Base-by-base conservation (phyloP, 92 coral and sea anemone species). In the Umimayanthus chanpuru region DNA sequence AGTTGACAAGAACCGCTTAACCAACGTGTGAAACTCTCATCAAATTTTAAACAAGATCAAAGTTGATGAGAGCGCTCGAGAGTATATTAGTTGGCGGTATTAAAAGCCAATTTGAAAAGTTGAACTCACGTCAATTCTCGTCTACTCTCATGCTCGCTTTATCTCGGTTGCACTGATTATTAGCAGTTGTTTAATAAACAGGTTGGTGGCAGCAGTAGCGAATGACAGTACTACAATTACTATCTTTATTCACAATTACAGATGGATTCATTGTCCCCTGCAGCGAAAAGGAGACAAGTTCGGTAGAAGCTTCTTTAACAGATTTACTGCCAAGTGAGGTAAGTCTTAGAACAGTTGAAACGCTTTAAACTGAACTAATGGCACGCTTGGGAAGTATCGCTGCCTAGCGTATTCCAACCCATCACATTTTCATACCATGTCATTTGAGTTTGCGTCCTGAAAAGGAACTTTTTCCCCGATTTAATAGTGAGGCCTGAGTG, bases 311-410 rank as follows among this genome's bases (percentile, higher is more conserved):
- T 38, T 89, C 85, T 43, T 61, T 96, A 32, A 91, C 73, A n/a
- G 97, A 95, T n/a, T 90, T 96, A 38, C 94, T 95, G n/a, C 91
- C 98, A 29, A 73, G 78, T 47, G 94, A 93, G 96, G 99, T 96
- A 86, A 50, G 49, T 75, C 8, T n/a, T 20, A 1, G 1, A 10
- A 49, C 21, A 58, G 41, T 32, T 53, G 58, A 9, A 53, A 53
- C 58, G 50, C 50, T 32, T 32, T 32, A 32, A 44, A 10, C 11
- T 1, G 14, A 10, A 47, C 58, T 53, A 53, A 11, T 53, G 58
- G 18, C 58, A 53, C 58, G 18, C 23, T 9, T 11, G 1, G 49
- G 3, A 18, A 56, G 0, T 32, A 41, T 40, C 4, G 66, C 5
- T 56, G 66, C 5, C 21, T 61, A 61, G 4, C 20, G 0, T 7